phyloP scores from a whole-genome alignment of 1,140 invertebrate genomes.

The Hylaeus volcanicus region DNA sequence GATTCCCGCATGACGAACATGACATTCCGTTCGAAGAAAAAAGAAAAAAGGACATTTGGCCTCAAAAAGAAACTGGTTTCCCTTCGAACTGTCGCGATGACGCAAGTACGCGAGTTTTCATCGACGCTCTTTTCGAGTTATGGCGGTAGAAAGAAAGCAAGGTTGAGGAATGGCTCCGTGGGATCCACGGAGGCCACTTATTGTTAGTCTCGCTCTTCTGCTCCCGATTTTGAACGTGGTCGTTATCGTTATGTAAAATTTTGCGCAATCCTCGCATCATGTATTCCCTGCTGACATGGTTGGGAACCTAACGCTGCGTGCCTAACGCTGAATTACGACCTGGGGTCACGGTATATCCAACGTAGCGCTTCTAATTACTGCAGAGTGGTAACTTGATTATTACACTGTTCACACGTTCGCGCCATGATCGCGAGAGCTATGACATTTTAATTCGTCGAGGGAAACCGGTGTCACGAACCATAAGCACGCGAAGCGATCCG shows the following conservation, averaged over 20 bases:
- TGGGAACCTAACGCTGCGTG: not conserved
- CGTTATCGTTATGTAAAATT: conserved; percentile 50
- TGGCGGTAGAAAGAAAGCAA: not conserved
- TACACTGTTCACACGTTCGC: not conserved
- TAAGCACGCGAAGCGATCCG: too few relatives aligned
- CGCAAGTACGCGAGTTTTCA: not conserved
- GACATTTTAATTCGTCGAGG: too few relatives aligned
- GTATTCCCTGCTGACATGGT: not conserved
- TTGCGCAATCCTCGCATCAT: conserved; percentile 29
- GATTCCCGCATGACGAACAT: too few relatives aligned
- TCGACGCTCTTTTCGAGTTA: not conserved
- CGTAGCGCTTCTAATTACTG: not conserved
- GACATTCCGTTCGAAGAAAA: too few relatives aligned
- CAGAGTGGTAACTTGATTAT: not conserved
- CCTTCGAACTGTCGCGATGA: not conserved
- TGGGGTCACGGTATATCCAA: not conserved
- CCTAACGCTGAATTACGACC: not conserved
- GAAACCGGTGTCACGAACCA: too few relatives aligned
- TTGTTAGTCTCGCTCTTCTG: not conserved
- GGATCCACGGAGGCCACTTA: conserved; percentile 1
- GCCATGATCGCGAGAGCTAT: too few relatives aligned
- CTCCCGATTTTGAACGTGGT: not conserved
- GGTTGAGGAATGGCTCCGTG: conserved; percentile 4
- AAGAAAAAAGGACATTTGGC: too few relatives aligned
- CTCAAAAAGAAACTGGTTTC: not conserved